Evolutionary conservation across 2,113 vertebrate species (phyloP).

Genomic region (Rhombomys opimus): DNA sequence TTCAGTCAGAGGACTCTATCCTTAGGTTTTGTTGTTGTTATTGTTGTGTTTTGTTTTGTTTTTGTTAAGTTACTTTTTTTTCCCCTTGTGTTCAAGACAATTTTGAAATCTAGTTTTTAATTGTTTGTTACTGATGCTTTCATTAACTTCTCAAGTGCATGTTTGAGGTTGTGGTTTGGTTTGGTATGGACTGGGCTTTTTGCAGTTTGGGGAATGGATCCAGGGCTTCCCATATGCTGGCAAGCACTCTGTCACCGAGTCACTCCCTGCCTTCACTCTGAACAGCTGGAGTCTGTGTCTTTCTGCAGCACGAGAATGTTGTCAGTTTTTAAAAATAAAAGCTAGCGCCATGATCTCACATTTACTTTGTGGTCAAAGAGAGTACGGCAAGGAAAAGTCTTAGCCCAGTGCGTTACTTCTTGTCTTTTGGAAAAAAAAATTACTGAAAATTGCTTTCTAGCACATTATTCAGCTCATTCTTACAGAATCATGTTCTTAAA

Average conservation of each 20-base stretch:
- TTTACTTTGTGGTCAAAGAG: neutral
- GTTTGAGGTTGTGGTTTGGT: neutral
- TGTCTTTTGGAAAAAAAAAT: neutral
- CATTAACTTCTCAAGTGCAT: neutral
- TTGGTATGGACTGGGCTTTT: neutral
- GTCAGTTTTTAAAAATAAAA: neutral
- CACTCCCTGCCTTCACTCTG: no score
- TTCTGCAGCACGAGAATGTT: neutral
- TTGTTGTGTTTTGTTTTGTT: neutral
- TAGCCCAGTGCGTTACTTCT: neutral
- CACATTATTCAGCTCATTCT: neutral
- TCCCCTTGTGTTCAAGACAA: neutral
- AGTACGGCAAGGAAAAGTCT: neutral
- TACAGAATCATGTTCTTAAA: conserved; percentile 33
- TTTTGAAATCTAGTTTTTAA: conserved; percentile 29
- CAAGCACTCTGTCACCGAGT: neutral
- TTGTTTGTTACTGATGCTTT: neutral
- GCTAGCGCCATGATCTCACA: neutral
- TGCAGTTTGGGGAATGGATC: neutral
- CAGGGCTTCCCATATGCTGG: neutral
- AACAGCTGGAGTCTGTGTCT: neutral
- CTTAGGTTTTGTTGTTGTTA: neutral
- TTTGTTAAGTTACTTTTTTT: neutral
- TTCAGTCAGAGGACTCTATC: neutral
- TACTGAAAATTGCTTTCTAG: conserved; percentile 13